Evolutionary conservation across 2,797 vertebrate species (phyloP), one percentile per base, ranked within the genome.

Genomic region (Pipistrellus kuhlii): DNA sequence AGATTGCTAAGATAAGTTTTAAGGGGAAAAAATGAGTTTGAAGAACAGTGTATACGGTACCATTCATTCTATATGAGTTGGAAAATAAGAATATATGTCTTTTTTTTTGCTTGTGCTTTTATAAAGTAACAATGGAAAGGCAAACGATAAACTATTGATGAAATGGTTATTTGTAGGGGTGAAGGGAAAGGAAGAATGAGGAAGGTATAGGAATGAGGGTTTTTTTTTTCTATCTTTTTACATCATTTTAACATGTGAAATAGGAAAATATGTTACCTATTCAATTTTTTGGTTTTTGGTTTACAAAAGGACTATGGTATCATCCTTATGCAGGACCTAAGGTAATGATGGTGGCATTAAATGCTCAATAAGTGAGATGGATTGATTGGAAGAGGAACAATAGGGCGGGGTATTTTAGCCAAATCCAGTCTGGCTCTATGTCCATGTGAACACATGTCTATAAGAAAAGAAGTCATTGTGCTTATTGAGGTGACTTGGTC

Each of bases 81-180:
- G 41, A 84, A 95, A 76, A 86, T n/a, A 59, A 27, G 68, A 84
- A 77, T 51, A 46, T 64, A n/a, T 69, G 30, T 87, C 53, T 35
- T 21, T 25, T 78, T 78, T 78, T 89, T 72, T 88, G 27, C 38
- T 89, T 80, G 64, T n/a, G 17, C 20, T 85, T 91, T n/a, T 3
- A 81, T 77, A 62, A 68, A 57, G 20, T 85, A 57, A 14, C 71
- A 55, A 9, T 90, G n/a, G 32, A 75, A 75, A 7, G 18, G 46
- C 68, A 84, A 76, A 66, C 1, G 80, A 32, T 20, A 93, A 82
- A 35, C 18, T 7, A 15, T 51, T 71, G 75, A 76, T 75, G 51
- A 41, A 46, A 62, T 48, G 0, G 5, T 44, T 78, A 35, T 59
- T 62, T 64, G 8, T 23, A 15, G 25, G 15, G 9, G 3, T 38